Base-by-base conservation (phyloP, 2,888 invertebrate species). In the Ophioninae sp. region DNA sequence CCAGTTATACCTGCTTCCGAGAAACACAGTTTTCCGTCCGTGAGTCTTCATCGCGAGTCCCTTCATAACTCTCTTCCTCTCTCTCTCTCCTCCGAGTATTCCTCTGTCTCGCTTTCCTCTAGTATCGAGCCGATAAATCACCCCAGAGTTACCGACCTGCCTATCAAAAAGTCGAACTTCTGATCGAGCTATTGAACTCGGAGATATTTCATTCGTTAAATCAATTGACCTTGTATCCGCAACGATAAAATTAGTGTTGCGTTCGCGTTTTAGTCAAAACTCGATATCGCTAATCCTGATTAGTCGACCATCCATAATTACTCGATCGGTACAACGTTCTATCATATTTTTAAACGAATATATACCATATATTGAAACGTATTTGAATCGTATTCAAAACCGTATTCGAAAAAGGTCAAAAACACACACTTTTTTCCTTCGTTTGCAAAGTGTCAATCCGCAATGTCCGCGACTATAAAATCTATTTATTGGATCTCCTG, bases 171-270 rank as follows among this genome's bases (percentile, higher is more conserved):
- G 80, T 80, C 51, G 78, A 86, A 83, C 83, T 87, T 87, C 83
- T 83, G 85, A 77, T 77, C 63, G 13, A 20, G 22, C 68, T 64
- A 77, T 77, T 64, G 39, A 51, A 64, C 22, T 83, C 77, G 86
- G 85, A 87, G 85, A 85, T 79, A 79, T 79, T 79, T 75, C 81
- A 81, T 86, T 85, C 84, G 86, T 87, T 86, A 84, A 87, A 83
- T 84, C 85, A 81, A 37, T 44, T 74, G 61, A 67, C 56, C 39
- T 51, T 44, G 56, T 63, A 82, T 85, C 77, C 30, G 30, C 1
- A 30, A 1, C 44, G 68, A 81, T 79, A 84, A 87, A 87, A 87
- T 88, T 88, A 87, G 87, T 87, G 87, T 83, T n/a, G n/a, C 80
- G 23, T 71, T 39, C 58, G 87, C 87, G 67, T 87, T 87, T 78